Percentiles rank a stretch among this genome's conserved stretches.
Evolutionary conservation across 2,888 invertebrate genomes (phyloP).

Genomic region (Psococerastis gibbosa): DNA sequence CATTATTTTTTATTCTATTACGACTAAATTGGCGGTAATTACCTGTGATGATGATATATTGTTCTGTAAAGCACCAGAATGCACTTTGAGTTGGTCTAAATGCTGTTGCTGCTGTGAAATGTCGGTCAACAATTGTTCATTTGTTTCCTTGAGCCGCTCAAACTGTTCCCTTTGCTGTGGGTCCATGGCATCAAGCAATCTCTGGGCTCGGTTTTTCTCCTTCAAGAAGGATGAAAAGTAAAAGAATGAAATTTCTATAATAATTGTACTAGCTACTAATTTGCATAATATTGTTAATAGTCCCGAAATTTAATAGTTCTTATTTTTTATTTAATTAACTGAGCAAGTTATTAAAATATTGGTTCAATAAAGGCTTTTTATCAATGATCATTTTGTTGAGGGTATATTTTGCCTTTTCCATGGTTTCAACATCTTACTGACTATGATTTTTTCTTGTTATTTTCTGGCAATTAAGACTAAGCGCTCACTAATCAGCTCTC

Average conservation of each 20-base stretch:
- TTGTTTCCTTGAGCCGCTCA: conserved; percentile 29
- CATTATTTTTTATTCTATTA: too few relatives aligned
- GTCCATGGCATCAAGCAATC: conserved; percentile 41
- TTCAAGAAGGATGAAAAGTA: conserved; percentile 19
- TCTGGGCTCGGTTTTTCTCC: conserved; percentile 44
- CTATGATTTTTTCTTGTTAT: too few relatives aligned
- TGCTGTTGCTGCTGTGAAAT: conserved; percentile 39
- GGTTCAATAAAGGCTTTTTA: too few relatives aligned
- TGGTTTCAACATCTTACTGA: too few relatives aligned
- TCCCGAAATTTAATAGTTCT: neutral
- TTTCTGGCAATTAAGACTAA: too few relatives aligned
- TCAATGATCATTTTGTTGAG: conserved; percentile 16
- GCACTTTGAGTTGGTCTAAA: conserved; percentile 40
- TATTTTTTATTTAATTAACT: too few relatives aligned
- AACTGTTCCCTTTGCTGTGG: conserved; percentile 37
- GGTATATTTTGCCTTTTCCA: conserved; percentile 16
- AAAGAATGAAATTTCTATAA: too few relatives aligned
- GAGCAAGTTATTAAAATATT: too few relatives aligned
- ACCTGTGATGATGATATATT: conserved; percentile 43
- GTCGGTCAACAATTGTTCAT: conserved; percentile 31
- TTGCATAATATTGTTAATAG: too few relatives aligned
- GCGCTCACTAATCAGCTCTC: too few relatives aligned
- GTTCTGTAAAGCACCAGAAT: conserved; percentile 45
- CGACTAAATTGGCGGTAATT: too few relatives aligned
- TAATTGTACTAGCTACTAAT: too few relatives aligned